Base-by-base conservation (phyloP, 1,140 invertebrate genomes). In the Pantala flavescens region DNA sequence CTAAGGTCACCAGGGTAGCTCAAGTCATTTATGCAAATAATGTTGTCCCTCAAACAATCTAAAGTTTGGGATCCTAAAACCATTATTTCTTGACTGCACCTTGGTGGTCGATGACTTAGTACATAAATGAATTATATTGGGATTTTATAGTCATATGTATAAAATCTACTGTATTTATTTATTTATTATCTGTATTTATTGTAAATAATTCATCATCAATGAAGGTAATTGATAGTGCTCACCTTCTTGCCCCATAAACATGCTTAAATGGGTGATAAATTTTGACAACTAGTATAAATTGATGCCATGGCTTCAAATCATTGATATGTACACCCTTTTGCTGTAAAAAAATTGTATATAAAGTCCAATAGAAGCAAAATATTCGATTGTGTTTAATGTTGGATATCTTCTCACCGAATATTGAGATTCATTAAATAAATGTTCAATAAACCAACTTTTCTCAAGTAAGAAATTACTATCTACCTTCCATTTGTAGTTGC, bases 21-120 rank as follows among this genome's bases (percentile, higher is more conserved):
- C n/a, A 86, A 80, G 81, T 93, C 90, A 75, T 89, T 89, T 19
- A 87, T 77, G 79, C 92, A 94, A 0, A 79, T 81, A 74, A 93
- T 88, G 76, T 86, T 86, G 78, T 93, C 90, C 21, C 89, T 83
- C 19, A 94, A 80, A 23, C 87, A 85, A 36, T 84, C 84, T 75
- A 94, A 81, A 28, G 82, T 85, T 77, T 92, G 88, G 70, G 82
- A 83, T 0, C 90, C 90, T 23, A 88, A 78, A 28, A 93, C 82
- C 16, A 87, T 79, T 72, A 90, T 82, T 75, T 90, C 86, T 78
- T 86, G 85, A 63, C 82, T 82, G 70, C 88, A 86, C 28, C 84
- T 78, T 11, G 84, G 85, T 19, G 49, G 81, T 0, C 80, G 80
- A 21, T 24, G 49, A 14, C 49, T 63, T 19, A 7, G 5, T 5